Conservation (phyloP, 2,888 invertebrate genomes). For the Orthosia incerta region DNA sequence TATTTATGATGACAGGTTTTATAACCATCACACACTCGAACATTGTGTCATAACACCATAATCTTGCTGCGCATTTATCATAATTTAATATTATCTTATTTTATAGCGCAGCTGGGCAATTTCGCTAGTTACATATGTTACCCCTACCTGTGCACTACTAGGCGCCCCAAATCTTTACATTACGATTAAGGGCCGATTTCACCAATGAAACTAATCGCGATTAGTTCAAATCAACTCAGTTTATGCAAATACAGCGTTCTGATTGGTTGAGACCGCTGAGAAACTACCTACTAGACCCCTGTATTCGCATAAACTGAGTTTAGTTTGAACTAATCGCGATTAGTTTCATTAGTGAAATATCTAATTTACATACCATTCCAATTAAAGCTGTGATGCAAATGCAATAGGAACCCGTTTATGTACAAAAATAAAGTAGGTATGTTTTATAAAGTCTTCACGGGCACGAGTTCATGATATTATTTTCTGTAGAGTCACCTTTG, state of each 20-base stretch:
- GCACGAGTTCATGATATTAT: slow-evolving; percentile 12
- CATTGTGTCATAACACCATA: slow-evolving; percentile 23
- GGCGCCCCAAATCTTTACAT: background rate
- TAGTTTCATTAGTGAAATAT: no score
- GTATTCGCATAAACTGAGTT: no score
- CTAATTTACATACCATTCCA: background rate
- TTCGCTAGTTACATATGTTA: slow-evolving; percentile 9
- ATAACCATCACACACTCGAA: slow-evolving; percentile 13
- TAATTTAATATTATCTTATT: slow-evolving; percentile 9
- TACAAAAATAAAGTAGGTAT: background rate
- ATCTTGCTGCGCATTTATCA: slow-evolving; percentile 14
- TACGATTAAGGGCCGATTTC: background rate
- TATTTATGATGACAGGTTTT: slow-evolving; percentile 12
- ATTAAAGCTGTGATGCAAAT: background rate
- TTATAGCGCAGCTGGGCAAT: slow-evolving; percentile 14
- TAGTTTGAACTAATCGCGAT: no score
- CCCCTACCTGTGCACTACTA: background rate
- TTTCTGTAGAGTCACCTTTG: slow-evolving; percentile 23
- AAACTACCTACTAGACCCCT: no score
- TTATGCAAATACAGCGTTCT: no score
- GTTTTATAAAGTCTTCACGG: slow-evolving; percentile 3
- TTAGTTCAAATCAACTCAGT: no score
- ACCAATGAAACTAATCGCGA: no score
- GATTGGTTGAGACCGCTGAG: no score
- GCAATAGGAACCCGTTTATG: background rate